Conservation (phyloP, 2,888 invertebrate species). For the Pheosia tremula region DNA sequence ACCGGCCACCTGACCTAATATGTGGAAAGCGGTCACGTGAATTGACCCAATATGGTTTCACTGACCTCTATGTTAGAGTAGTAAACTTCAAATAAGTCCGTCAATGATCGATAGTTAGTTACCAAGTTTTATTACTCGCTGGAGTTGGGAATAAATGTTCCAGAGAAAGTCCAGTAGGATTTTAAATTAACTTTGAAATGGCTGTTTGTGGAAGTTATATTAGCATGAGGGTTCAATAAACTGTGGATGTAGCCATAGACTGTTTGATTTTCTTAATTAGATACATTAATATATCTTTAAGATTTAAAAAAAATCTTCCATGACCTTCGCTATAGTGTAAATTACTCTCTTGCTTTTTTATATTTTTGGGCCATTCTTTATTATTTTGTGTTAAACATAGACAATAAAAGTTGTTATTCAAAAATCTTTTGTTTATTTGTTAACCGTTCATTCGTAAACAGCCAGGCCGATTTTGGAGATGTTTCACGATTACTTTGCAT, state of each 20-base stretch:
- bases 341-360: too few species aligned
- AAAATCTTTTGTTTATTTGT: not conserved
- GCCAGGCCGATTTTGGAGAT: slow-evolving; percentile 7
- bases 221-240: not conserved
- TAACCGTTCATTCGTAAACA: not conserved
- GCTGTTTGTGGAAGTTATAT: not conserved
- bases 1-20: slow-evolving; percentile 11
- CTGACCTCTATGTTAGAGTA: slow-evolving; percentile 22
- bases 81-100: slow-evolving; percentile 15
- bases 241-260: not conserved
- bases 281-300: too few species aligned
- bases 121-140: not conserved
- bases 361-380: too few species aligned
- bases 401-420: not conserved
- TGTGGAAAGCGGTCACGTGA: slow-evolving; percentile 22
- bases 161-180: not conserved
- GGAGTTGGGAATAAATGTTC: not conserved
- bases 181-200: not conserved
- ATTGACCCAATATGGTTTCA: slow-evolving; percentile 27
- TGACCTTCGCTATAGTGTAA: too few species aligned
- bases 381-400: too few species aligned
- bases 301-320: too few species aligned
- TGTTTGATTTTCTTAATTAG: too few species aligned
- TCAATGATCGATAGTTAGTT: slow-evolving; percentile 13
- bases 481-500: not conserved